These are phyloP conservation scores for Parnassius apollo DNA, from an alignment of 2,888 invertebrate species.

Conservation along the genomic window DNA sequence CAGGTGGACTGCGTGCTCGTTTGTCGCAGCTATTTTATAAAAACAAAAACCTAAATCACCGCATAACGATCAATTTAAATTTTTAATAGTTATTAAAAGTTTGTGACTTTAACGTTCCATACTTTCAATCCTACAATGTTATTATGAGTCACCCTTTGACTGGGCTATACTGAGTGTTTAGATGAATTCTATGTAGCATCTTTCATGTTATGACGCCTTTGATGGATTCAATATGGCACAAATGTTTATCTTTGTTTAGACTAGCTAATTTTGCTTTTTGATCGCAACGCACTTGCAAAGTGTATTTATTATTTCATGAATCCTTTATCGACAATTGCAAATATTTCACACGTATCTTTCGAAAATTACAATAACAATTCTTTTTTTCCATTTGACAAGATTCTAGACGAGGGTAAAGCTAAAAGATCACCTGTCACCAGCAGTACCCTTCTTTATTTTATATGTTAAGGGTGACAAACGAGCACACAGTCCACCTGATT, in stretches of 20 bases:
- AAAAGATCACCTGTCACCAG: no score
- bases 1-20: no score
- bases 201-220: constrained; percentile 16
- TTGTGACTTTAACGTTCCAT: no score
- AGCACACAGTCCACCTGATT: no score
- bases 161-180: constrained; percentile 1
- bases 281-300: constrained; percentile 16
- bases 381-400: no score
- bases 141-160: no score
- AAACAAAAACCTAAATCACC: no score
- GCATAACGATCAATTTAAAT: no score
- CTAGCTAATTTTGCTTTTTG: constrained; percentile 18
- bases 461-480: background rate
- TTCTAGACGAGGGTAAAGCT: no score
- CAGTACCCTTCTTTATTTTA: background rate
- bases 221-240: constrained; percentile 16
- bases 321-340: constrained; percentile 9
- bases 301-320: constrained; percentile 18
- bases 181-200: constrained; percentile 4
- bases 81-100: no score
- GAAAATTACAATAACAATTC: background rate
- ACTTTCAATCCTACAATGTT: no score
- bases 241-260: constrained; percentile 25
- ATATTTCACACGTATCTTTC: constrained; percentile 1
- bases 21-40: no score